phyloP scores from a whole-genome alignment of 35 echinoderm and acorn worm species.

The Apostichopus parvimensis region DNA sequence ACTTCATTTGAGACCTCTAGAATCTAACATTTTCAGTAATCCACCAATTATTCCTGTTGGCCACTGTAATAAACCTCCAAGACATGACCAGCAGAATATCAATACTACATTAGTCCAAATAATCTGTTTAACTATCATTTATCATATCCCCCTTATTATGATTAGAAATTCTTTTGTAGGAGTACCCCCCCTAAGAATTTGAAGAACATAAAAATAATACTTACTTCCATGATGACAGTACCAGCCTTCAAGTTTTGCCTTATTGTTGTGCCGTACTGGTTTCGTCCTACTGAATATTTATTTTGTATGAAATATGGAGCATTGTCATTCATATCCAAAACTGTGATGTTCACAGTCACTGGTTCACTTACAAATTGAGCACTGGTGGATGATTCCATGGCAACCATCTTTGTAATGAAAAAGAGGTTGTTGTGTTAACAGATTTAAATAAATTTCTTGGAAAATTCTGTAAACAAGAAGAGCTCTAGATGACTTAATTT shows the following conservation, averaged over 20 bases:
- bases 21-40: too few relatives aligned
- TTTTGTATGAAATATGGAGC: conserved; percentile 65
- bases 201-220: neutral
- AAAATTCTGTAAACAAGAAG: too few relatives aligned
- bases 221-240: conserved; percentile 23
- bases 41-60: too few relatives aligned
- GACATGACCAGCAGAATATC: too few relatives aligned
- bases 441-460: too few relatives aligned
- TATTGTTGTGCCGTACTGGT: conserved; percentile 42
- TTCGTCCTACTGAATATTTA: conserved; percentile 33
- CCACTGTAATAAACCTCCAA: too few relatives aligned
- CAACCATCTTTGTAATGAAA: conserved; percentile 42
- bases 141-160: neutral
- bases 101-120: too few relatives aligned
- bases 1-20: too few relatives aligned
- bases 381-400: conserved; percentile 55
- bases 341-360: conserved; percentile 38
- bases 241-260: conserved; percentile 10
- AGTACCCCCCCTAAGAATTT: too few relatives aligned
- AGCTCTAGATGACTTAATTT: too few relatives aligned
- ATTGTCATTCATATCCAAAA: conserved; percentile 78
- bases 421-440: neutral
- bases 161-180: too few relatives aligned
- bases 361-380: conserved; percentile 30
- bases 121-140: too few relatives aligned